These are phyloP conservation scores for Clarias batrachus DNA, from an alignment of 2,113 vertebrate genomes.

Conservation along the genomic window DNA sequence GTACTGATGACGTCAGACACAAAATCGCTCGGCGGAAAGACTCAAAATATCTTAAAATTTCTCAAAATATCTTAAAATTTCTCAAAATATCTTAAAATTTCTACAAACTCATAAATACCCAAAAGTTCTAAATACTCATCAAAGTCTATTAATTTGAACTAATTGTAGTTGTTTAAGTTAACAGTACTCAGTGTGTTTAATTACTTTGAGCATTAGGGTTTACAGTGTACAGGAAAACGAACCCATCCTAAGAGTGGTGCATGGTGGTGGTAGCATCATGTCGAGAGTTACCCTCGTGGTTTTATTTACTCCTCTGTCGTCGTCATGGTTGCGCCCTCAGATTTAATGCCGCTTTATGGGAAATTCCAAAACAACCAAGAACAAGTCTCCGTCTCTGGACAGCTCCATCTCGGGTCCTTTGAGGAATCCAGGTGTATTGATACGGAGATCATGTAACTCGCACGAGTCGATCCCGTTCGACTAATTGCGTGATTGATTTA, in stretches of 20 bases:
- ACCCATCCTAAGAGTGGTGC: background rate
- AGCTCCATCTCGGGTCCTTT: background rate
- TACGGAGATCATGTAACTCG: background rate
- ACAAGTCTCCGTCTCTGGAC: background rate
- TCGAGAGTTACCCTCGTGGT: background rate
- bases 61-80: too few relatives aligned
- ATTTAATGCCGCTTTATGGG: background rate
- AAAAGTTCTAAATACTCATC: too few relatives aligned
- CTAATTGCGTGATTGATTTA: background rate
- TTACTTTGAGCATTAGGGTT: too few relatives aligned
- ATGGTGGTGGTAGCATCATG: background rate
- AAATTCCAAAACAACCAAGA: background rate
- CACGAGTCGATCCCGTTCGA: background rate
- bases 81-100: too few relatives aligned
- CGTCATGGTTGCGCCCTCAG: background rate
- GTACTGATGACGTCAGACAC: too few relatives aligned
- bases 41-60: too few relatives aligned
- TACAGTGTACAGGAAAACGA: too few relatives aligned
- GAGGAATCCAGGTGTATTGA: background rate
- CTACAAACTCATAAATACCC: too few relatives aligned
- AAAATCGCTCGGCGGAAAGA: too few relatives aligned
- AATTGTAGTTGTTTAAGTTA: too few relatives aligned
- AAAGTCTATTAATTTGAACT: too few relatives aligned
- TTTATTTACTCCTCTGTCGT: background rate
- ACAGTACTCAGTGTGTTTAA: too few relatives aligned